phyloP scores from a whole-genome alignment of 2,797 vertebrate species.

The Lagocephalus sceleratus region DNA sequence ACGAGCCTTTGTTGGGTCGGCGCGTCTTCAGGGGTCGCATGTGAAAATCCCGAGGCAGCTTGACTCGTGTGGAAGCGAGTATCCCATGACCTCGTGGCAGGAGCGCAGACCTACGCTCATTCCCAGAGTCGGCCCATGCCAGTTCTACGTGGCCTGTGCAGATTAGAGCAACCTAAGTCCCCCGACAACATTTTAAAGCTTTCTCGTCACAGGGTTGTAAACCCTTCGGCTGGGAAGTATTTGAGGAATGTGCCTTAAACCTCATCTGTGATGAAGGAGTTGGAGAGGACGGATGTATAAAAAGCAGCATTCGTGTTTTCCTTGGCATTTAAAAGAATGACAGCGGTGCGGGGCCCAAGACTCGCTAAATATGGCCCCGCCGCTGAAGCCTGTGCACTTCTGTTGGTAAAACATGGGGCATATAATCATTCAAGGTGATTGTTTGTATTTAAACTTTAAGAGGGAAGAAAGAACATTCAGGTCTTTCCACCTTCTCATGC shows the following conservation, averaged over 20 bases:
- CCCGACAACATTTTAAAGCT: slow-evolving; percentile 48
- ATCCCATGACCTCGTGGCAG: slow-evolving; percentile 58
- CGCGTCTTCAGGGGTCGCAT: slow-evolving; percentile 46
- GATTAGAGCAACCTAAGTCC: slow-evolving; percentile 52
- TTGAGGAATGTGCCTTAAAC: too few species aligned
- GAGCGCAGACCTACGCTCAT: slow-evolving; percentile 38
- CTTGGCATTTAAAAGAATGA: slow-evolving; percentile 25
- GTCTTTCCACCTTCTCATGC: background rate
- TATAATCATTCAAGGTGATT: background rate
- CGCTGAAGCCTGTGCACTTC: slow-evolving; percentile 17
- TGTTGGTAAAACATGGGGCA: slow-evolving; percentile 7
- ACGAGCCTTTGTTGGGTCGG: slow-evolving; percentile 31
- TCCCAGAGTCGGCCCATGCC: slow-evolving; percentile 39
- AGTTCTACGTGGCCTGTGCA: slow-evolving; percentile 45
- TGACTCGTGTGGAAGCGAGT: slow-evolving; percentile 36
- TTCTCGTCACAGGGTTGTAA: slow-evolving; percentile 12
- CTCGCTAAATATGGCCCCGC: slow-evolving; percentile 29
- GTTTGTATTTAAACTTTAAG: background rate
- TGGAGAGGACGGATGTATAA: slow-evolving; percentile 1
- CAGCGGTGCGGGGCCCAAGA: slow-evolving; percentile 17
- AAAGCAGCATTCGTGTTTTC: slow-evolving; percentile 21
- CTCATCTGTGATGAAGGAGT: slow-evolving; percentile 3
- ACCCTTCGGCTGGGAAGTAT: too few species aligned
- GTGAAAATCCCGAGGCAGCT: slow-evolving; percentile 46
- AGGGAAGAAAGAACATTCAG: background rate